Evolutionary conservation across 1,140 invertebrate species (phyloP), one percentile per base, ranked within the genome.

Genomic region (Anadara kagoshimensis): DNA sequence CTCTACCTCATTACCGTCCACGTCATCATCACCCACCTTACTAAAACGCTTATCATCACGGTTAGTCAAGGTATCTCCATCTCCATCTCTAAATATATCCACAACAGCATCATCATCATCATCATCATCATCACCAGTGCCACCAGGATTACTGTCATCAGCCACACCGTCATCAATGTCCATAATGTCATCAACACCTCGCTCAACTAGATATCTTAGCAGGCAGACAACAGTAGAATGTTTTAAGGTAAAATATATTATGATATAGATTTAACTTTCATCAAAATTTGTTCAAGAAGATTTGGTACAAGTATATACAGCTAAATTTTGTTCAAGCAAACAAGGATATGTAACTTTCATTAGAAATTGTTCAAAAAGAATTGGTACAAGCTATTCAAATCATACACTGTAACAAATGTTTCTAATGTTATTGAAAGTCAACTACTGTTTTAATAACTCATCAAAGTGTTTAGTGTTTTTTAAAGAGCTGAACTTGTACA

Each of bases 151-250:
- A 36, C 29, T 36, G 29, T 36, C 29, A 61, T 18, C 44, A 43
- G 24, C 26, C 5, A n/a, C 18, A 41, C 12, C 47, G 7, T 18
- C 44, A 43, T 22, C 26, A 18, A 7, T 11, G 20, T 18, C 47
- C 14, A 8, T 43, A 12, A 51, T 29, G 29, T 51, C 62, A 36
- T 26, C 53, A 8, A 45, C 71, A n/a, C 58, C 65, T 16, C 45
- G 45, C 14, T 47, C 44, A n/a, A 14, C 43, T 24, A 65, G 65
- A 22, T 29, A 49, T 7, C 61, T 75, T 14, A 78, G 61, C 36
- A 67, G 85, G 24, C 79, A 83, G 49, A 79, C 84, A 12, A 86
- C 85, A 12, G 58, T 79, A 14, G 85, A 86, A 71, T 86, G 78
- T 64, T 86, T 84, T 75, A 56, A 85, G 76, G 85, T 86, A 61